Percentiles rank a stretch among this genome's conserved stretches.
These are phyloP conservation scores for Thamnaconus septentrionalis DNA, from an alignment of 2,113 vertebrate genomes.

Conservation along the genomic window DNA sequence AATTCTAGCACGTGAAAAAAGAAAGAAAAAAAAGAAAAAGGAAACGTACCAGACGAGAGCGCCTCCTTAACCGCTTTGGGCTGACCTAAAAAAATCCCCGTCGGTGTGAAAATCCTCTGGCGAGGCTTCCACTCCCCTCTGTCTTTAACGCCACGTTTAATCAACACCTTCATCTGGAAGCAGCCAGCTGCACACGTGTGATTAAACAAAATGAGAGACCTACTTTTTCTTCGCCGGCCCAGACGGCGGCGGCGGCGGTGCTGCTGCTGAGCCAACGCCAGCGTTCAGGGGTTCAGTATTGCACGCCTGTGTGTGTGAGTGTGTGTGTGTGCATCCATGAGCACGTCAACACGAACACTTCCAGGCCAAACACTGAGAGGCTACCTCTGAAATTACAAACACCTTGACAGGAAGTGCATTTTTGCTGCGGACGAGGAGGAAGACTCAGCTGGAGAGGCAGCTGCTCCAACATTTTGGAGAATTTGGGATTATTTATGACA, in stretches of 20 bases:
- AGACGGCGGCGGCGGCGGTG: constrained; percentile 40
- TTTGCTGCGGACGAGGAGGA: too few relatives aligned
- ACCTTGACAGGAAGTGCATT: too few relatives aligned
- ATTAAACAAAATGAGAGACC: constrained; percentile 65
- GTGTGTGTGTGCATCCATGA: constrained; percentile 15
- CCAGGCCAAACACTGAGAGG: too few relatives aligned
- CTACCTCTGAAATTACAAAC: too few relatives aligned
- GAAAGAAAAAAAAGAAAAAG: too few relatives aligned
- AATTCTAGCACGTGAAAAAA: too few relatives aligned
- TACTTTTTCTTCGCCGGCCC: constrained; percentile 55
- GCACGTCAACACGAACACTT: too few relatives aligned
- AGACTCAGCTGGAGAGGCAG: too few relatives aligned
- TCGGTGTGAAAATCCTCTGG: neutral
- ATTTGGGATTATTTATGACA: too few relatives aligned
- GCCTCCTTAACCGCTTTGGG: neutral
- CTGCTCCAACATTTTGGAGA: too few relatives aligned
- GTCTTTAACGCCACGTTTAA: constrained; percentile 40
- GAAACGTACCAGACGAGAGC: neutral
- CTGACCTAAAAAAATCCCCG: constrained; percentile 15
- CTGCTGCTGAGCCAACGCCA: constrained; percentile 38
- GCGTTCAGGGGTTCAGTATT: neutral
- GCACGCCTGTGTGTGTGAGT: constrained; percentile 4
- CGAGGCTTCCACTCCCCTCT: constrained; percentile 13
- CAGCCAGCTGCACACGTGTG: constrained; percentile 46
- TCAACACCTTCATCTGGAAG: constrained; percentile 53